phyloP scores from a whole-genome alignment of 2,113 vertebrate species.

The Macrotus californicus region DNA sequence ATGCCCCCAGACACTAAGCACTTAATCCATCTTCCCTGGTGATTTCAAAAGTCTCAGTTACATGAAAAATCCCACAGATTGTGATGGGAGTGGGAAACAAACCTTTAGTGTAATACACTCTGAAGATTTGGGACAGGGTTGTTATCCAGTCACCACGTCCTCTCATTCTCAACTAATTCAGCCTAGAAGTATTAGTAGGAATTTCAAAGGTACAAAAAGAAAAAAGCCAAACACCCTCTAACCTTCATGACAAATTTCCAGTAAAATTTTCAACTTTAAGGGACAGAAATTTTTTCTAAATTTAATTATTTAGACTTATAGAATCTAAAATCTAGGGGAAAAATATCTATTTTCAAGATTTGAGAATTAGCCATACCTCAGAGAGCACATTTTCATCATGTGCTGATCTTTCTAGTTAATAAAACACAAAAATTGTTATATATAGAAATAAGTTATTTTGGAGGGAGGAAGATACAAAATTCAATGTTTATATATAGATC shows the following conservation, averaged over 20 bases:
- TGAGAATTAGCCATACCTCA: not conserved
- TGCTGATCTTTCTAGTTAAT: not conserved
- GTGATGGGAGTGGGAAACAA: not conserved
- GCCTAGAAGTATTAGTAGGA: not conserved
- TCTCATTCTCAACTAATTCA: not conserved
- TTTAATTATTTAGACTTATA: conserved; percentile 5
- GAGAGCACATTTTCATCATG: not conserved
- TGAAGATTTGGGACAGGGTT: not conserved
- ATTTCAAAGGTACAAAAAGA: not conserved
- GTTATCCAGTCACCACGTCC: not conserved
- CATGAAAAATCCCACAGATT: not conserved
- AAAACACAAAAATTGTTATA: not conserved
- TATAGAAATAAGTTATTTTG: not conserved
- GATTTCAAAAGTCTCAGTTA: not conserved
- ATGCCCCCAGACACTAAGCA: not conserved
- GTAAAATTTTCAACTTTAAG: not conserved
- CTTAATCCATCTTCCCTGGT: not conserved
- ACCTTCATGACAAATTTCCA: not conserved
- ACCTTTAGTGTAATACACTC: not conserved
- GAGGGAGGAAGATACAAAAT: not conserved
- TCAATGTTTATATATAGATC: not conserved
- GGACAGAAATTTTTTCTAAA: not conserved
- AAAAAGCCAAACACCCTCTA: not conserved
- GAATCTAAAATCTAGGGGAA: not conserved
- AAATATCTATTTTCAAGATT: not conserved